A percentile compares a stretch with the other conserved stretches of the same genome.
phyloP scores from a whole-genome alignment of 2,888 invertebrate species.

The Hipparchia semele region DNA sequence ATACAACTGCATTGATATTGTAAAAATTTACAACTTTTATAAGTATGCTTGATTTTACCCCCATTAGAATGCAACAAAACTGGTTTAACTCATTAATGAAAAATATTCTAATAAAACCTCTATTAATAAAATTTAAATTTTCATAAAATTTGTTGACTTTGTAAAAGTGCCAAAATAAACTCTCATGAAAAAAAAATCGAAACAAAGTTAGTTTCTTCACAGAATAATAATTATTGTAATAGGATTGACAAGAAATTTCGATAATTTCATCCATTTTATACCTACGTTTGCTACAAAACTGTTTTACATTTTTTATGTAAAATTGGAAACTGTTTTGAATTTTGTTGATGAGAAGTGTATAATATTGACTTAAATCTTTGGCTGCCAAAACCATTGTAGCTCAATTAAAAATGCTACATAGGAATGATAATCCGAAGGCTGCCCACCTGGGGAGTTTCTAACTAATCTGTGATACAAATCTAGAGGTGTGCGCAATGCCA shows the following conservation, averaged over 20 bases:
- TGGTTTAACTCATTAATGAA: neutral
- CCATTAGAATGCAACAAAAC: neutral
- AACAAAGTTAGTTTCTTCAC: too few relatives aligned
- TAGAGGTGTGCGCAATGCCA: neutral
- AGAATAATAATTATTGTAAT: too few relatives aligned
- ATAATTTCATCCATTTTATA: too few relatives aligned
- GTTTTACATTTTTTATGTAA: too few relatives aligned
- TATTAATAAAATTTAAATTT: too few relatives aligned
- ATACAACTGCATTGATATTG: constrained; percentile 1
- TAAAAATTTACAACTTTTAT: constrained; percentile 3
- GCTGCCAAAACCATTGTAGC: constrained; percentile 31
- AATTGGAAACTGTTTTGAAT: neutral
- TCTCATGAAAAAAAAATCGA: too few relatives aligned
- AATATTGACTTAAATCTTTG: constrained; percentile 35
- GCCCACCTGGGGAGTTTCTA: neutral
- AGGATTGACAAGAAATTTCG: too few relatives aligned
- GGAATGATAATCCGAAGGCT: constrained; percentile 23
- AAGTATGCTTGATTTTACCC: neutral
- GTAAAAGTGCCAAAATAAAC: too few relatives aligned
- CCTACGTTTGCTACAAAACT: too few relatives aligned
- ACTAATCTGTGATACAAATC: neutral
- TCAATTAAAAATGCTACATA: constrained; percentile 24
- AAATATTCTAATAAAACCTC: too few relatives aligned
- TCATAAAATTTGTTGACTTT: too few relatives aligned
- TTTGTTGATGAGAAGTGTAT: constrained; percentile 6